phyloP scores from a whole-genome alignment of 2,797 vertebrate genomes.

The Pseudochromis fuscus region DNA sequence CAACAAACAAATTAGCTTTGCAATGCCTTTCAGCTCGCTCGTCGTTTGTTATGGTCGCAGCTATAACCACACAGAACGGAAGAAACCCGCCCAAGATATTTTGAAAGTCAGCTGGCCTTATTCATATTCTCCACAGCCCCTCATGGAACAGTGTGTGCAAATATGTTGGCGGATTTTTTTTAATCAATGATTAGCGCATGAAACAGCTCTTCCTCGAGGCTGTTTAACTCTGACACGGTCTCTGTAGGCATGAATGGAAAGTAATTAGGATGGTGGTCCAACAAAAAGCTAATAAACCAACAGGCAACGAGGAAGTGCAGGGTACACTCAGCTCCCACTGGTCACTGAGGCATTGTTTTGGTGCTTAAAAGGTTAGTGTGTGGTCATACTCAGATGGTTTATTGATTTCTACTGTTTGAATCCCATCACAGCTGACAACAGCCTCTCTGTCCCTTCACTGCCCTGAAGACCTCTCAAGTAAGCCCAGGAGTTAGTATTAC shows the following conservation, averaged over 20 bases:
- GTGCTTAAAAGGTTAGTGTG: constrained; percentile 47
- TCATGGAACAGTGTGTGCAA: constrained; percentile 45
- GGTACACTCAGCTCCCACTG: constrained; percentile 36
- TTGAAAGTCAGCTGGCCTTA: constrained; percentile 49
- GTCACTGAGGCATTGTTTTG: constrained; percentile 45
- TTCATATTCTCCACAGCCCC: constrained; percentile 37
- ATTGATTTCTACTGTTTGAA: constrained; percentile 73
- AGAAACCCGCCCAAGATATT: constrained; percentile 36
- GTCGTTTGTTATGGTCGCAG: constrained; percentile 54
- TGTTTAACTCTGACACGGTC: constrained; percentile 59
- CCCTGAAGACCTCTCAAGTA: constrained; percentile 47
- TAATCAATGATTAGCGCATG: constrained; percentile 66
- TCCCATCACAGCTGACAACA: constrained; percentile 50
- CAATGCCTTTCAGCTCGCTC: constrained; percentile 46
- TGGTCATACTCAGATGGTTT: constrained; percentile 65
- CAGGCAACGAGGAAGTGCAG: constrained; percentile 45
- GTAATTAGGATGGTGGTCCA: constrained; percentile 62
- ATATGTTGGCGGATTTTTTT: constrained; percentile 59
- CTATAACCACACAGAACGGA: constrained; percentile 38
- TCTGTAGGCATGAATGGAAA: constrained; percentile 58
- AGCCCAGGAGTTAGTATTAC: constrained; percentile 29
- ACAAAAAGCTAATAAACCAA: constrained; percentile 60
- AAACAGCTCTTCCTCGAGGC: constrained; percentile 55
- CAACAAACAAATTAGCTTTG: constrained; percentile 62
- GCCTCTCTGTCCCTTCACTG: constrained; percentile 26